phyloP scores from a whole-genome alignment of 2,888 invertebrate genomes.

The Leptinotarsa tumamoca region DNA sequence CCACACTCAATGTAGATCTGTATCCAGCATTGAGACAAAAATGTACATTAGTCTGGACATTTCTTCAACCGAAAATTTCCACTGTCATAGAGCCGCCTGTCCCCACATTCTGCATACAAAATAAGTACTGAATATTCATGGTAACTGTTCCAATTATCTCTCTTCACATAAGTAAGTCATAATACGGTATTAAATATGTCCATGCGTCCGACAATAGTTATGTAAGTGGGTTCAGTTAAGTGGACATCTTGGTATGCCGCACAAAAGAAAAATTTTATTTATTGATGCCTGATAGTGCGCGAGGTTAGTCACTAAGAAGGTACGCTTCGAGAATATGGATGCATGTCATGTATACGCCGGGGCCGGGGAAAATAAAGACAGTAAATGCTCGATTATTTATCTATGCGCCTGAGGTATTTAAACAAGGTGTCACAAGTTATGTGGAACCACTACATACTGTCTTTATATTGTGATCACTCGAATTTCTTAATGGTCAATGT shows the following conservation, averaged over 20 bases:
- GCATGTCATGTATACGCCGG: not conserved
- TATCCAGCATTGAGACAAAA: no score
- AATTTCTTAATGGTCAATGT: no score
- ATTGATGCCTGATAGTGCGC: not conserved
- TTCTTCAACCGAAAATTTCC: no score
- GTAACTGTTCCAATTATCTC: not conserved
- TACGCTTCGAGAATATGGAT: constrained; percentile 5
- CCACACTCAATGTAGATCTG: no score
- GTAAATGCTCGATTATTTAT: not conserved
- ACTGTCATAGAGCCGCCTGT: no score
- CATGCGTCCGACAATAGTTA: constrained; percentile 24
- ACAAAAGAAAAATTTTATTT: no score
- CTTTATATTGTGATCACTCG: no score
- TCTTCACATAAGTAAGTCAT: constrained; percentile 36
- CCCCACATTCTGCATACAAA: not conserved
- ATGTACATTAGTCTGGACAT: no score
- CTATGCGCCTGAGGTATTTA: no score
- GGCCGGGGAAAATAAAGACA: not conserved
- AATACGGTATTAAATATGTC: constrained; percentile 38
- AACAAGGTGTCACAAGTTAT: no score
- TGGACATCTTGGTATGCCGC: constrained; percentile 12
- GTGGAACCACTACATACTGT: no score
- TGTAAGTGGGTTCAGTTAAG: constrained; percentile 7
- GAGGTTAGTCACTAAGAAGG: constrained; percentile 9
- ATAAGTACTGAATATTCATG: not conserved